phyloP scores from a whole-genome alignment of 1,140 invertebrate genomes.

The Achatina immaculata region DNA sequence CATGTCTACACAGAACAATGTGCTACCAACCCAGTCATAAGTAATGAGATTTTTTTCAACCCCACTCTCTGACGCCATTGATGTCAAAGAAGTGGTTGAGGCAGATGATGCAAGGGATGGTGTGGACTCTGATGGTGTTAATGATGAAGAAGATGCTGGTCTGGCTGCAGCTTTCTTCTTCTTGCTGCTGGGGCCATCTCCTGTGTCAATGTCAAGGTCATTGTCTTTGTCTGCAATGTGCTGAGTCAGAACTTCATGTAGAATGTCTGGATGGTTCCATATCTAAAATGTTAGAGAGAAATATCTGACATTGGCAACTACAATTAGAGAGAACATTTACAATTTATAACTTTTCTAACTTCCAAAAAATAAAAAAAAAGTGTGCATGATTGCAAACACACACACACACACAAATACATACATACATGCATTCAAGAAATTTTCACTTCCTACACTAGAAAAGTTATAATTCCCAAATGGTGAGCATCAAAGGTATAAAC shows the following conservation, averaged over 20 bases:
- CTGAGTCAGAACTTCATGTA: conserved; percentile 88
- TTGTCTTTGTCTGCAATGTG: conserved; percentile 82
- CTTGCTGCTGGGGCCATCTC: conserved; percentile 65
- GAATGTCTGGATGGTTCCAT: conserved; percentile 98
- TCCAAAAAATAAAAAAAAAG: neutral
- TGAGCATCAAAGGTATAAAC: no score
- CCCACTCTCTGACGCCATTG: conserved; percentile 37
- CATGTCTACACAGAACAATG: no score
- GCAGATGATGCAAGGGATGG: conserved; percentile 15
- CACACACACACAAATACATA: no score
- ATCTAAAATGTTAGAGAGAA: conserved; percentile 78
- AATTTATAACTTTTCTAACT: neutral
- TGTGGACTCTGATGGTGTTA: conserved; percentile 15
- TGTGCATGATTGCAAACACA: no score
- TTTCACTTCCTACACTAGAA: no score
- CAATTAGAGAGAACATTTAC: no score
- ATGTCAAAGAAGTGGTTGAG: conserved; percentile 31
- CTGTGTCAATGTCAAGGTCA: conserved; percentile 89
- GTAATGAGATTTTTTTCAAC: conserved; percentile 62
- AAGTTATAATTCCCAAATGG: no score
- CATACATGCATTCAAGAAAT: no score
- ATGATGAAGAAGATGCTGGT: conserved; percentile 37
- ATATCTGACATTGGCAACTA: no score
- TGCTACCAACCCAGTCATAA: conserved; percentile 72
- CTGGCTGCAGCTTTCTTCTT: conserved; percentile 44